Conservation (phyloP, 2,888 invertebrate species). For the Anarsia innoxiella region DNA sequence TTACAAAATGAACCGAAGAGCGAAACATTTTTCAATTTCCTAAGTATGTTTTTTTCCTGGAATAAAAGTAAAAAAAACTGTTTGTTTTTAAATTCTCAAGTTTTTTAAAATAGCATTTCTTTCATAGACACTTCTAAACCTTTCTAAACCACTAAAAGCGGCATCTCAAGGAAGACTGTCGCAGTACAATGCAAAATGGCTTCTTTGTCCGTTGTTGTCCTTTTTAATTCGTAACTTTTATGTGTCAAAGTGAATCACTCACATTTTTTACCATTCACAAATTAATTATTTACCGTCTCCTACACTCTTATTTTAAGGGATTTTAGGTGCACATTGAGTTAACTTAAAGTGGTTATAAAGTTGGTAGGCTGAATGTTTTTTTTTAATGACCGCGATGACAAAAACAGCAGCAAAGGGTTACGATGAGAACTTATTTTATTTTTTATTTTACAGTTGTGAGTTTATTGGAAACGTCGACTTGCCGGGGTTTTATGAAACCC, state of each 20-base stretch:
- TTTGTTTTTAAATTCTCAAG: too few species aligned
- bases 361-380: conserved; percentile 35
- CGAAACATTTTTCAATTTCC: too few species aligned
- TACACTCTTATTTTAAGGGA: conserved; percentile 11
- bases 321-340: conserved; percentile 14
- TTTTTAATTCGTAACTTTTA: conserved; percentile 72
- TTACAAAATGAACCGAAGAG: too few species aligned
- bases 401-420: conserved; percentile 41
- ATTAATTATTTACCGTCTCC: conserved; percentile 17
- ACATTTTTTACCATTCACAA: conserved; percentile 32
- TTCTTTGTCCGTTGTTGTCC: conserved; percentile 70
- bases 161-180: conserved; percentile 66
- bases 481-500: conserved; percentile 15
- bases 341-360: conserved; percentile 23
- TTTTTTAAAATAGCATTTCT: too few species aligned
- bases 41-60: too few species aligned
- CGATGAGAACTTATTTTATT: conserved; percentile 14
- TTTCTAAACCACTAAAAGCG: conserved; percentile 39
- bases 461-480: conserved; percentile 24
- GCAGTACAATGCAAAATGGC: conserved; percentile 69
- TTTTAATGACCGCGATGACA: conserved; percentile 35
- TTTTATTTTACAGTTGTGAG: conserved; percentile 31
- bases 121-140: conserved; percentile 27
- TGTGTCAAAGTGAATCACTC: conserved; percentile 69
- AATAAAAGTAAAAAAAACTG: too few species aligned